Percentiles rank a stretch among this genome's conserved stretches.
phyloP scores from a whole-genome alignment of 2,113 vertebrate species.

The Sciurus niger region DNA sequence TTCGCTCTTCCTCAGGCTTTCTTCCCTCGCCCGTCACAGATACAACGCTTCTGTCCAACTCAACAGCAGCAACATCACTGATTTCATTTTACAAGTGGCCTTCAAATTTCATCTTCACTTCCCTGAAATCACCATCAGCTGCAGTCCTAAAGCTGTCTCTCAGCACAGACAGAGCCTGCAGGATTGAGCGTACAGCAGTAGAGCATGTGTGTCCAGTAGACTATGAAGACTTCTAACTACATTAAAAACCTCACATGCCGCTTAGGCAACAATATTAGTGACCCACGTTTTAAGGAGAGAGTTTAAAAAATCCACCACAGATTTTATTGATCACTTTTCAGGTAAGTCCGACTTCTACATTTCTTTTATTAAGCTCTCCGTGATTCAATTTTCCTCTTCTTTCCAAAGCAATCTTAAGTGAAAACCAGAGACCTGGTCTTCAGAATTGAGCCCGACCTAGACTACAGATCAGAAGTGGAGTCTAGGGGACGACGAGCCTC shows the following conservation, averaged over 20 bases:
- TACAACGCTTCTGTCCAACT: neutral
- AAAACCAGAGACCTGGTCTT: neutral
- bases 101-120: constrained; percentile 65
- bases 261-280: constrained; percentile 40
- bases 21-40: neutral
- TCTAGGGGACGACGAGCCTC: neutral
- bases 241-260: constrained; percentile 53
- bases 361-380: neutral
- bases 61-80: constrained; percentile 69
- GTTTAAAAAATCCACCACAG: neutral
- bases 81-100: constrained; percentile 68
- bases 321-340: neutral
- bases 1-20: neutral
- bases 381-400: neutral
- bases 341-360: neutral
- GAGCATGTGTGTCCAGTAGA: constrained; percentile 62
- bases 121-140: constrained; percentile 79
- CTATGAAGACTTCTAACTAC: constrained; percentile 75
- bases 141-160: constrained; percentile 67
- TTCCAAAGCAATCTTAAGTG: neutral
- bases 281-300: constrained; percentile 45
- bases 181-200: constrained; percentile 50
- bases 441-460: neutral
- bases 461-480: neutral
- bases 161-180: constrained; percentile 52